A percentile compares a stretch with the other conserved stretches of the same genome.
Conservation (phyloP, 2,888 invertebrate species). For the Pegoplata infirma region DNA sequence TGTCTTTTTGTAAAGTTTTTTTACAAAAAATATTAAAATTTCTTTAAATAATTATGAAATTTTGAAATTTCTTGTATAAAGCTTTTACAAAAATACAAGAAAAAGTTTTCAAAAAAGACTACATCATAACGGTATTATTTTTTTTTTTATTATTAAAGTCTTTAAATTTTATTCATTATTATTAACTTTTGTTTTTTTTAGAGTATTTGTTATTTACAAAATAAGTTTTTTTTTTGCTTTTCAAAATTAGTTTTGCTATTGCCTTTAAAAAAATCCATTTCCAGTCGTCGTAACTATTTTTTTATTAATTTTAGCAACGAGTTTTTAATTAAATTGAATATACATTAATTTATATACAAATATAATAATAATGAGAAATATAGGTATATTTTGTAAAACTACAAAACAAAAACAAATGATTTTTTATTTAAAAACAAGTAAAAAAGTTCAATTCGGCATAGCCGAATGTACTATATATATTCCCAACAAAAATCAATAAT, state of each 20-base stretch:
- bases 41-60: too few species aligned
- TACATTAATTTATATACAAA: constrained; percentile 42
- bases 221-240: constrained; percentile 3
- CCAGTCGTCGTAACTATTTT: constrained; percentile 29
- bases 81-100: neutral
- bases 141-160: too few species aligned
- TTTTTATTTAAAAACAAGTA: constrained; percentile 33
- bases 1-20: neutral
- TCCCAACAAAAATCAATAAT: too few species aligned
- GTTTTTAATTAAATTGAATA: constrained; percentile 58
- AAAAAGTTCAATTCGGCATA: too few species aligned
- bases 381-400: constrained; percentile 61
- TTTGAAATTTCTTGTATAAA: neutral
- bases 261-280: constrained; percentile 17
- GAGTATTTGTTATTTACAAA: constrained; percentile 5
- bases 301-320: constrained; percentile 58
- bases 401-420: constrained; percentile 31
- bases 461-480: too few species aligned
- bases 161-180: neutral
- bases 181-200: neutral
- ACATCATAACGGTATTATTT: too few species aligned
- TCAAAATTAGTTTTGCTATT: constrained; percentile 1
- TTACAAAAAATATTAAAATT: neutral
- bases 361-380: constrained; percentile 36
- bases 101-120: too few species aligned